These are phyloP conservation scores for Puffinus mauretanicus DNA, from an alignment of 2,113 vertebrate genomes.

Conservation along the genomic window DNA sequence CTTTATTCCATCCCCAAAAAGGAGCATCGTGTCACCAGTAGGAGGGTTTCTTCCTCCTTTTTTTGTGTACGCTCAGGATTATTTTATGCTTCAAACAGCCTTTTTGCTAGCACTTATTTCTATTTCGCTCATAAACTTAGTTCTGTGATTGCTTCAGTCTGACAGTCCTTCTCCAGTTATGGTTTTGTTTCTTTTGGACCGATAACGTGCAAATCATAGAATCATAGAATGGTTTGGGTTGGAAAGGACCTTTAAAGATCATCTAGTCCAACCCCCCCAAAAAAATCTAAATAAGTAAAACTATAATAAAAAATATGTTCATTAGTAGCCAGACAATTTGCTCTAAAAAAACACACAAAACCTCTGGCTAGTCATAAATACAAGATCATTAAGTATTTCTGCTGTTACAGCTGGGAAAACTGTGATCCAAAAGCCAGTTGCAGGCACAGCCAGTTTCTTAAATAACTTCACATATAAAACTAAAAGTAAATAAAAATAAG, in stretches of 20 bases:
- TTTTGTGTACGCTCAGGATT: neutral
- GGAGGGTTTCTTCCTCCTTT: too few species aligned
- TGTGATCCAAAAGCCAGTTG: neutral
- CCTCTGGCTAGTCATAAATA: neutral
- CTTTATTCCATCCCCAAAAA: neutral
- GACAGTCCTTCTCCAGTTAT: neutral
- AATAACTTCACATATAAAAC: neutral
- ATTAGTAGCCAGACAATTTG: neutral
- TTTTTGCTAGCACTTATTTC: neutral
- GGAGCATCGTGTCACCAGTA: neutral
- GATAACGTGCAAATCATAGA: neutral
- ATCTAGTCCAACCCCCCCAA: too few species aligned
- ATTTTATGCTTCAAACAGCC: neutral
- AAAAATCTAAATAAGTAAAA: neutral
- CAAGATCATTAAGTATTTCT: neutral
- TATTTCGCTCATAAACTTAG: neutral
- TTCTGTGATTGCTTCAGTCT: neutral
- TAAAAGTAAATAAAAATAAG: neutral
- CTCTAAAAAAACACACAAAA: neutral
- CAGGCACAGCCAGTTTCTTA: neutral
- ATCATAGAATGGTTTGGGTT: too few species aligned
- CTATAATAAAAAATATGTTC: neutral
- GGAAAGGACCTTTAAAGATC: too few species aligned
- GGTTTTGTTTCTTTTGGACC: neutral
- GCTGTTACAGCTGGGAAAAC: neutral